Base-by-base conservation (phyloP, 2,888 invertebrate species). In the Apamea crenata region DNA sequence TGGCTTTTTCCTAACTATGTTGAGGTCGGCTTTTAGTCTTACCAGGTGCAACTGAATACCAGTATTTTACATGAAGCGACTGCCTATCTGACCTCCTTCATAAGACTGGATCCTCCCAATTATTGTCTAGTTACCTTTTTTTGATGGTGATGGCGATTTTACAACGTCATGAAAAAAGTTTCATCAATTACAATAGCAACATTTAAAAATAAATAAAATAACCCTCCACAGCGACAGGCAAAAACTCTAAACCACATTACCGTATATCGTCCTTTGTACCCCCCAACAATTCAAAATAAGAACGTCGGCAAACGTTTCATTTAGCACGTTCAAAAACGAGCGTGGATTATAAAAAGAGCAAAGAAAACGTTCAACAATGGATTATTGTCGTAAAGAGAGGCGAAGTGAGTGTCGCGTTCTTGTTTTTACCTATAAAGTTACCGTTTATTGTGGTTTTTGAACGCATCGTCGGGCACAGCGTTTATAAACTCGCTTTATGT, bases 361-460 rank as follows among this genome's bases (percentile, higher is more conserved):
- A 91, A 91, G 88, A 93, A 94, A 93, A 90, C 93, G 91, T 94
- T 95, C 91, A 93, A 91, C 91, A 94, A 94, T 93, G 93, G 94
- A 96, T 96, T 95, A 96, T 95, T 91, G 94, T 93, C 93, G 89
- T 95, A 95, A 95, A 95, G 93, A 92, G 91, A 92, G 90, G 87
- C 87, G 63, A 85, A 74, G 91, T 92, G 69, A 76, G 89, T 89
- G 90, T 90, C 90, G 89, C 90, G 89, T 84, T 88, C 87, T 88
- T 88, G 90, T 91, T 91, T 40, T 86, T 90, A 83, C 87, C 89
- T 89, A 92, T 95, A 95, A 96, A 95, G 89, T 93, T 93, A 85
- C 87, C 89, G 93, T 94, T 95, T 95, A 96, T 96, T 94, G 94
- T 93, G 91, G 92, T 93, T 93, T 92, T 90, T 90, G 91, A 91